Conservation (phyloP, 2,888 invertebrate species). For the Cheiracanthium punctorium region DNA sequence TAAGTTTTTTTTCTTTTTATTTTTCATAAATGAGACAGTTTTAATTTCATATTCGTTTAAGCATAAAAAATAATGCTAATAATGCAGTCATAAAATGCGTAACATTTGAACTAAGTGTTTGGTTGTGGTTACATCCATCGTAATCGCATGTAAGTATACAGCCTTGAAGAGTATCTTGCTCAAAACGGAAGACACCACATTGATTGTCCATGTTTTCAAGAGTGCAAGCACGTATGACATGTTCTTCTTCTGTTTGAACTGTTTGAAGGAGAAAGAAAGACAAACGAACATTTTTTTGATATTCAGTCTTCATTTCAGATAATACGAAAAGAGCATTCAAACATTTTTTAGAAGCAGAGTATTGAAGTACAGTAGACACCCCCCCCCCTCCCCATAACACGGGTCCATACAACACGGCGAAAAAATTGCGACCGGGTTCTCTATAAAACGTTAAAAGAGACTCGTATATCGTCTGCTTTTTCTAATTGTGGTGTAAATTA, state of each 20-base stretch:
- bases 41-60: not conserved
- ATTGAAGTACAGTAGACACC: too few species aligned
- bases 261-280: constrained; percentile 71
- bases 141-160: constrained; percentile 79
- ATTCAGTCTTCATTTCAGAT: too few species aligned
- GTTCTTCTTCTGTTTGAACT: constrained; percentile 76
- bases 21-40: too few species aligned
- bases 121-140: constrained; percentile 78
- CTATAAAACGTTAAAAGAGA: too few species aligned
- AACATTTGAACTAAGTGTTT: constrained; percentile 57
- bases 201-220: constrained; percentile 79
- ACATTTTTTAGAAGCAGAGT: too few species aligned
- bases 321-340: too few species aligned
- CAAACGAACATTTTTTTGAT: not conserved
- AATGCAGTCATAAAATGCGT: not conserved
- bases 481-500: too few species aligned
- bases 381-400: too few species aligned
- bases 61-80: not conserved
- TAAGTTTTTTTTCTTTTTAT: too few species aligned
- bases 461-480: too few species aligned
- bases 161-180: constrained; percentile 77
- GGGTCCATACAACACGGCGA: too few species aligned
- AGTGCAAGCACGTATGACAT: constrained; percentile 78
- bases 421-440: too few species aligned
- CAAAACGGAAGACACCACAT: constrained; percentile 78